phyloP scores from a whole-genome alignment of 2,888 invertebrate species.

The Crocallis elinguaria region DNA sequence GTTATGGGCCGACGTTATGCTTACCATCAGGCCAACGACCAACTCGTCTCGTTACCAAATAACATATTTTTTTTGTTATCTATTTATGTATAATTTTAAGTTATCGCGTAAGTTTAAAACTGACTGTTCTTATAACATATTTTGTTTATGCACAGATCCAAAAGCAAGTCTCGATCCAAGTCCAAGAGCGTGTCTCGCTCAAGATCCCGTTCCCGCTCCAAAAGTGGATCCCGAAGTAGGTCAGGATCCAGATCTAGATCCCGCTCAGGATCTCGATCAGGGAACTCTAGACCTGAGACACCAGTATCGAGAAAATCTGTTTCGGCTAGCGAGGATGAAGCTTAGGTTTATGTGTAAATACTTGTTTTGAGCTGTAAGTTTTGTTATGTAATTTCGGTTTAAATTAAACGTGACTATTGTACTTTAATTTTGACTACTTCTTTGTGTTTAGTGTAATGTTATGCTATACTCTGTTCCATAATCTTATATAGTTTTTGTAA shows the following conservation, averaged over 20 bases:
- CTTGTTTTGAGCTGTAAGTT: conserved; percentile 31
- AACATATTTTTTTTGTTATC: too few species aligned
- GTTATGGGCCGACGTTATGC: too few species aligned
- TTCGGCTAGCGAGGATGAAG: conserved; percentile 85
- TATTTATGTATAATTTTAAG: too few species aligned
- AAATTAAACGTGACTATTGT: not conserved
- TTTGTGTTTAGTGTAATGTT: too few species aligned
- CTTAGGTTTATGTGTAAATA: conserved; percentile 48
- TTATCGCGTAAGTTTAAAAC: too few species aligned
- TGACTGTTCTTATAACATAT: too few species aligned
- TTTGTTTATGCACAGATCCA: conserved; percentile 24
- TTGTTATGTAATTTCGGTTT: not conserved
- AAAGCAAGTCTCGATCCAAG: conserved; percentile 47
- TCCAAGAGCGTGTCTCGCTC: conserved; percentile 59
- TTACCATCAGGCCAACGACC: too few species aligned
- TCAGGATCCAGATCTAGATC: conserved; percentile 68
- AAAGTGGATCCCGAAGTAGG: conserved; percentile 55
- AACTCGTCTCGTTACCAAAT: too few species aligned
- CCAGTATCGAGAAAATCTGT: conserved; percentile 86
- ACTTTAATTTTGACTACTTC: not conserved
- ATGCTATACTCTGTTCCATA: too few species aligned
- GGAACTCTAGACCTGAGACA: conserved; percentile 78
- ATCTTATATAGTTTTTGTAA: too few species aligned
- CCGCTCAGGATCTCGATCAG: conserved; percentile 67
- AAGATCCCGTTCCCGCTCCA: conserved; percentile 47